Conservation (phyloP, 2,797 vertebrate species). For the Ispidina lecontei region DNA sequence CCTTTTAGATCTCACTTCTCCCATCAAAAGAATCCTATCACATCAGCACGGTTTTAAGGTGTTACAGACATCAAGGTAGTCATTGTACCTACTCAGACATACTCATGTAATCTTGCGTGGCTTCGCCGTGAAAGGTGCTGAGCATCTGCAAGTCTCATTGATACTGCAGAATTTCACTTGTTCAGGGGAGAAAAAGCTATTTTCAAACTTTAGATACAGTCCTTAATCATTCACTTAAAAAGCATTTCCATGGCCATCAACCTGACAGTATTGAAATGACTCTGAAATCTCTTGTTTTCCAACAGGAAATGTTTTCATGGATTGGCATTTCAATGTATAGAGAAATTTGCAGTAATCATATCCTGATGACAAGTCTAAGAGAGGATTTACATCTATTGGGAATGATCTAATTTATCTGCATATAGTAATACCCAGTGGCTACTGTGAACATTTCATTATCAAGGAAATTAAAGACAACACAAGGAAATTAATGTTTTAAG, state of each 20-base stretch:
- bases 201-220: constrained; percentile 37
- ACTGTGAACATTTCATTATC: constrained; percentile 65
- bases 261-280: constrained; percentile 66
- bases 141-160: constrained; percentile 6
- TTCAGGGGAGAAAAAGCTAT: constrained; percentile 47
- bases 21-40: background rate
- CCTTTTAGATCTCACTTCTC: background rate
- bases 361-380: constrained; percentile 56
- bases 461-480: constrained; percentile 72
- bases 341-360: constrained; percentile 63
- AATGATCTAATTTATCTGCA: constrained; percentile 67
- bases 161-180: constrained; percentile 42
- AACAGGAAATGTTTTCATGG: constrained; percentile 58
- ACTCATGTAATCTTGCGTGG: background rate
- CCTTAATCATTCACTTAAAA: constrained; percentile 68
- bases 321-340: constrained; percentile 50
- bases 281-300: constrained; percentile 65
- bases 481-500: constrained; percentile 68
- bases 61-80: background rate
- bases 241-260: constrained; percentile 62
- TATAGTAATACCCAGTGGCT: constrained; percentile 63
- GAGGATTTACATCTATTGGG: constrained; percentile 50
- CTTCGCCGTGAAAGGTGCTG: background rate
- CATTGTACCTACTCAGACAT: background rate
- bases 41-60: background rate